These are phyloP conservation scores for Sarotherodon lohbergeri DNA, from an alignment of 2,113 vertebrate species.

Conservation along the genomic window DNA sequence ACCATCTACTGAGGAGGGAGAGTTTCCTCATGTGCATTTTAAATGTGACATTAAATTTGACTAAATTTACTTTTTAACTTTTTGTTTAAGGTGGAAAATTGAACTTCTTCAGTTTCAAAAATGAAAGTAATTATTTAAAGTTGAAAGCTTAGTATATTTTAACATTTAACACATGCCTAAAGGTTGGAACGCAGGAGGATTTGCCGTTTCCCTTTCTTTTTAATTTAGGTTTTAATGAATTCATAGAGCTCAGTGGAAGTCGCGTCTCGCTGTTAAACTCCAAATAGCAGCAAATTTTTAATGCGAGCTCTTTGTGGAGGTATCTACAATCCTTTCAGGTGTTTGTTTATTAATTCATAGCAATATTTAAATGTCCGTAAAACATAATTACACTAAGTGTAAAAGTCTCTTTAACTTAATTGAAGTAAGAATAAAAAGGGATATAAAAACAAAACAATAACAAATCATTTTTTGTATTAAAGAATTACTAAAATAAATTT, in stretches of 20 bases:
- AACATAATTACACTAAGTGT: neutral
- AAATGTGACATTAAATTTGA: neutral
- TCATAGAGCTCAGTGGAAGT: neutral
- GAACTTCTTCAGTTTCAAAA: neutral
- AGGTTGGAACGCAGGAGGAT: neutral
- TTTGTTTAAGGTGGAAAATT: neutral
- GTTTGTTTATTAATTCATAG: neutral
- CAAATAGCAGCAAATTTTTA: neutral
- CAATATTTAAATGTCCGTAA: neutral
- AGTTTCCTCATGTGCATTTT: neutral
- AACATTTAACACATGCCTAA: neutral
- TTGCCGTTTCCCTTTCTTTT: neutral
- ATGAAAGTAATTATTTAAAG: neutral
- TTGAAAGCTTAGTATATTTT: neutral
- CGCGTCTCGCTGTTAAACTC: neutral
- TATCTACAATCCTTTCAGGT: neutral
- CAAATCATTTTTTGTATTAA: accelerated
- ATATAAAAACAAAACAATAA: neutral
- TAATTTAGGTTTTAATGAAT: neutral
- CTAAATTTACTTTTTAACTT: neutral
- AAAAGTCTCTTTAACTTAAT: neutral
- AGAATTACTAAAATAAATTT: neutral
- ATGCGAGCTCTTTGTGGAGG: neutral
- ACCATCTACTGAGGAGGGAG: neutral
- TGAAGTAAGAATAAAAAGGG: neutral